Conservation (phyloP, 2,888 invertebrate genomes). For the Galerucella pusilla region DNA sequence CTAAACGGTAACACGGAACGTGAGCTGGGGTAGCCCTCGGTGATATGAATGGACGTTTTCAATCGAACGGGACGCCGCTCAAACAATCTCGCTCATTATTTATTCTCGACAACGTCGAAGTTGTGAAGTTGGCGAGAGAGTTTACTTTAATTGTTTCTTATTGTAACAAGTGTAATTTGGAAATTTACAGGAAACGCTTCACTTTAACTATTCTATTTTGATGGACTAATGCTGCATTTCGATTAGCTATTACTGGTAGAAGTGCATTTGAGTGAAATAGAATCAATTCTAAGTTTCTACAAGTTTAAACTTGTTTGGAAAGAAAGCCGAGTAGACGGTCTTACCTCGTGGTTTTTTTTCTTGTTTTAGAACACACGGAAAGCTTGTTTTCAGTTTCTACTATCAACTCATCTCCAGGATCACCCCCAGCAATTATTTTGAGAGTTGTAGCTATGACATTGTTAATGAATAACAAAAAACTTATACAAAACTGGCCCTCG, state of each 20-base stretch:
- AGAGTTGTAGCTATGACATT: too few species aligned
- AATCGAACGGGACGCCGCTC: conserved; percentile 46
- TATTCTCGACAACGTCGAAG: conserved; percentile 34
- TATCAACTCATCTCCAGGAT: too few species aligned
- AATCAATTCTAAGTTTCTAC: not conserved
- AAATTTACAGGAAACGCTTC: conserved; percentile 25
- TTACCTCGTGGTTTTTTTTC: not conserved
- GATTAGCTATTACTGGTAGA: conserved; percentile 23
- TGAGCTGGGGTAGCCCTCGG: conserved; percentile 15
- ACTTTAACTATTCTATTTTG: conserved; percentile 21
- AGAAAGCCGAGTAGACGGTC: not conserved
- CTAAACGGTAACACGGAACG: conserved; percentile 27
- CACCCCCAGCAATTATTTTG: too few species aligned
- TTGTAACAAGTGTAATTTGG: conserved; percentile 33
- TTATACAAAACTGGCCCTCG: too few species aligned
- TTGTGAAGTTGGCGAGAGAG: conserved; percentile 30
- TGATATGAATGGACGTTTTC: conserved; percentile 46
- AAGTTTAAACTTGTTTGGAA: not conserved
- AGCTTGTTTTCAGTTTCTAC: not conserved
- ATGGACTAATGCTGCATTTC: conserved; percentile 25
- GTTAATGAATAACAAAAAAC: too few species aligned
- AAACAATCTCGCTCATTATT: conserved; percentile 38
- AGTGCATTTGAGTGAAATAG: conserved; percentile 16
- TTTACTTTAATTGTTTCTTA: conserved; percentile 36
- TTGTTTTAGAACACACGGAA: not conserved